A percentile compares a stretch with the other conserved stretches of the same genome.
These are phyloP conservation scores for Mus pahari DNA, from an alignment of 2,113 vertebrate genomes.

Conservation along the genomic window DNA sequence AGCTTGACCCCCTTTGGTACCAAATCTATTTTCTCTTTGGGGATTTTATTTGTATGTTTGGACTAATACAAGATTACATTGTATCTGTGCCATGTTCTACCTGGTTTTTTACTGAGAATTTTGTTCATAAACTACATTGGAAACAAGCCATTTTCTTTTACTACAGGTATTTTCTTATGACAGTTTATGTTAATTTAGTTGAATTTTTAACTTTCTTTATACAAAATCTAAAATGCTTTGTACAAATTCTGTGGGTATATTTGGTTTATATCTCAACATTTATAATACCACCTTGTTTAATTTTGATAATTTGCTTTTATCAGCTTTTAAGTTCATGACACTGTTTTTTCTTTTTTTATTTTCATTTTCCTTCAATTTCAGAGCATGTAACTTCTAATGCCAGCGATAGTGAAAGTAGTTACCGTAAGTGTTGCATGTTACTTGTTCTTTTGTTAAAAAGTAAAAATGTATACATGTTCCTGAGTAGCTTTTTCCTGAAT, in stretches of 20 bases:
- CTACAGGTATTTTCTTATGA: conserved; percentile 56
- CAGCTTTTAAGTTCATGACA: conserved; percentile 77
- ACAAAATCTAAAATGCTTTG: conserved; percentile 81
- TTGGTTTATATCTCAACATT: conserved; percentile 80
- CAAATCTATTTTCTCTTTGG: conserved; percentile 19
- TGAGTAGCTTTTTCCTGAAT: conserved; percentile 35
- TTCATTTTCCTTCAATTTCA: conserved; percentile 94
- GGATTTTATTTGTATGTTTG: conserved; percentile 32
- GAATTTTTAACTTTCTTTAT: conserved; percentile 76
- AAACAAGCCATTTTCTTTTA: conserved; percentile 46
- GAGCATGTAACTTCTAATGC: conserved; percentile 99
- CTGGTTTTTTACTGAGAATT: conserved; percentile 32
- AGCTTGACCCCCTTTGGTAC: conserved; percentile 13
- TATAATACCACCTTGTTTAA: conserved; percentile 80
- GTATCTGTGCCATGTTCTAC: conserved; percentile 6
- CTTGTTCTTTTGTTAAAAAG: conserved; percentile 70
- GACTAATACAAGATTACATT: conserved; percentile 38
- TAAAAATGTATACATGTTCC: conserved; percentile 48
- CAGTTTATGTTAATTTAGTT: conserved; percentile 80
- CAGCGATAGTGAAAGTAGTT: conserved; percentile 99
- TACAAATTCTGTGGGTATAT: conserved; percentile 70
- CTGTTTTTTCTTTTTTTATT: conserved; percentile 87
- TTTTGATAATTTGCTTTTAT: conserved; percentile 83
- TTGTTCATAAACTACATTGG: conserved; percentile 8
- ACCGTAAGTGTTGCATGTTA: conserved; percentile 95